phyloP scores from a whole-genome alignment of 2,888 invertebrate genomes.

The Volucella inanis region DNA sequence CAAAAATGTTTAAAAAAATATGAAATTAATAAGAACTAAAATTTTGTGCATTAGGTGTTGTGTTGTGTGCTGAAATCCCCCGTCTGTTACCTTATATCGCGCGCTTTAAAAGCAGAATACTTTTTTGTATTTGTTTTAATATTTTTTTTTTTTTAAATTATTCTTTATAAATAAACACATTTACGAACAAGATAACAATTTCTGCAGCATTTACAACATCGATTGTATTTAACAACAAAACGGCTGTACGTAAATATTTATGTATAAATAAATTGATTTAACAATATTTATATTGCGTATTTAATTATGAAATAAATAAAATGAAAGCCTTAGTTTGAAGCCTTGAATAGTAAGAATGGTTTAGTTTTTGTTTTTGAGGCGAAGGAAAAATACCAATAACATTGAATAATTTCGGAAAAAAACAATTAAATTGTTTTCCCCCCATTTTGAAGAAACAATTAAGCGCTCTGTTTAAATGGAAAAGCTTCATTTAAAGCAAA shows the following conservation, averaged over 20 bases:
- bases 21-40: too few relatives aligned
- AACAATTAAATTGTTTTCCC: background rate
- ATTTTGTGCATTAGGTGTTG: slow-evolving; percentile 62
- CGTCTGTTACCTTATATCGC: slow-evolving; percentile 56
- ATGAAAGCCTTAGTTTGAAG: slow-evolving; percentile 33
- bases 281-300: slow-evolving; percentile 25
- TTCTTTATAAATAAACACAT: slow-evolving; percentile 30
- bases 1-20: slow-evolving; percentile 9
- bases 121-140: slow-evolving; percentile 4
- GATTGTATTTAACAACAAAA: slow-evolving; percentile 42
- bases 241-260: slow-evolving; percentile 38
- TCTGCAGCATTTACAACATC: slow-evolving; percentile 61
- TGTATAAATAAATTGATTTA: slow-evolving; percentile 19
- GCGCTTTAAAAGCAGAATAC: slow-evolving; percentile 38
- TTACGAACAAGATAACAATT: slow-evolving; percentile 60
- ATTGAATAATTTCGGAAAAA: slow-evolving; percentile 11
- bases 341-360: slow-evolving; percentile 20
- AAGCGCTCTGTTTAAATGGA: slow-evolving; percentile 47
- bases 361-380: slow-evolving; percentile 23
- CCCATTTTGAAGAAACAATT: slow-evolving; percentile 27
- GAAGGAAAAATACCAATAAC: slow-evolving; percentile 53
- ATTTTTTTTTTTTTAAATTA: slow-evolving; percentile 1
- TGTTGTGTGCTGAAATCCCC: slow-evolving; percentile 73
- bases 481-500: slow-evolving; percentile 26
- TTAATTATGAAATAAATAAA: slow-evolving; percentile 13